These are phyloP conservation scores for Climacteris rufus DNA, from an alignment of 2,113 vertebrate genomes.

Conservation along the genomic window DNA sequence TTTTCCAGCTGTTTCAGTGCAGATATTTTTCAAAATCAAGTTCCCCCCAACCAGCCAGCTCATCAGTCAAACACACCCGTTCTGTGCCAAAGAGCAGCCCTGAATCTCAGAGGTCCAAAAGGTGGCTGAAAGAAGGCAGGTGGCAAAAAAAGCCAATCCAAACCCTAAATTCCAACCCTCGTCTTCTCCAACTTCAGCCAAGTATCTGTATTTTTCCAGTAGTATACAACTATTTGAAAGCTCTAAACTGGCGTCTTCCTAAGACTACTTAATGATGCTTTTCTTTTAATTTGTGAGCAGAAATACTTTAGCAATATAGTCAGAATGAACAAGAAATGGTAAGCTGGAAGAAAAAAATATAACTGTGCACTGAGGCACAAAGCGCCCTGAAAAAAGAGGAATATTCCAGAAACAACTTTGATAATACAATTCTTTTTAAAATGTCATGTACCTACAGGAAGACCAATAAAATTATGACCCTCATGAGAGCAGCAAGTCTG, in stretches of 20 bases:
- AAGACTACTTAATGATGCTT: neutral
- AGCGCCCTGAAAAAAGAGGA: neutral
- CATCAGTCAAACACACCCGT: neutral
- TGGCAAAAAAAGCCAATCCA: neutral
- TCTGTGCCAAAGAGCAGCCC: neutral
- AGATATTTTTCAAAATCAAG: neutral
- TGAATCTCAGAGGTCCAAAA: neutral
- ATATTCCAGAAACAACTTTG: neutral
- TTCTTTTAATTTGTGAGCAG: neutral
- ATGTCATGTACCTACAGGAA: neutral
- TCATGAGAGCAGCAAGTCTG: neutral
- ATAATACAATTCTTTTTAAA: neutral
- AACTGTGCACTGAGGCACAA: neutral
- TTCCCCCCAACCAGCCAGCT: neutral
- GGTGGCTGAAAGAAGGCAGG: neutral
- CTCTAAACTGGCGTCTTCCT: neutral
- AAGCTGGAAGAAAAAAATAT: neutral
- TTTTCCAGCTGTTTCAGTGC: slow-evolving; percentile 16
- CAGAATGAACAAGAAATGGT: neutral
- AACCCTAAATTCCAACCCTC: neutral
- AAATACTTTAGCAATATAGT: neutral
- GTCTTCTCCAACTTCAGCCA: neutral
- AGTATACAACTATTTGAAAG: neutral
- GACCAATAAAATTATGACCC: neutral
- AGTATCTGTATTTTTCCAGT: neutral